Conservation (phyloP, 2,797 vertebrate species). For the Rhincodon typus region DNA sequence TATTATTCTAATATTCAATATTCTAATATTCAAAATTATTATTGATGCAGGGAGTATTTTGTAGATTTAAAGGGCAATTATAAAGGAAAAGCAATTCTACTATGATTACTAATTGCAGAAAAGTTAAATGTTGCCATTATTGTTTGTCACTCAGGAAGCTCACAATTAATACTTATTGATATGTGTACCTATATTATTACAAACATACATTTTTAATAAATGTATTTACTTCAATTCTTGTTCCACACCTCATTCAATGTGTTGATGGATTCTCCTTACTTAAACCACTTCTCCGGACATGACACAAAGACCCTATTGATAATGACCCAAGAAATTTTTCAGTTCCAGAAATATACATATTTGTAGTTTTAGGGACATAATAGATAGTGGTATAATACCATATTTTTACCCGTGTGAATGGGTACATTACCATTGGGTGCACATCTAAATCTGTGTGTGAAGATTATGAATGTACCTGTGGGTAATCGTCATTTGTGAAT, state of each 20-base stretch:
- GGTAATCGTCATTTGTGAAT: background rate
- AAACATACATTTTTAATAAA: background rate
- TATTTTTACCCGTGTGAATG: background rate
- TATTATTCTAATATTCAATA: background rate
- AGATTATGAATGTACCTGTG: background rate
- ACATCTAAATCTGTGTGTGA: background rate
- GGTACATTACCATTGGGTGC: background rate
- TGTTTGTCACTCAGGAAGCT: background rate
- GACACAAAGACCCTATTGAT: conserved; percentile 49
- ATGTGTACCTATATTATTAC: background rate
- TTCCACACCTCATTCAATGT: conserved; percentile 45
- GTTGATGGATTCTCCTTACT: conserved; percentile 52
- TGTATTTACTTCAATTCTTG: background rate
- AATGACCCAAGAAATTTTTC: background rate
- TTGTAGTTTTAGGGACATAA: background rate
- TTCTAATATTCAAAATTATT: background rate
- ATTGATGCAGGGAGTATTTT: background rate
- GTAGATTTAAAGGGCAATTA: background rate
- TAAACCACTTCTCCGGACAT: conserved; percentile 53
- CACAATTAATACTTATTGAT: conserved; percentile 10
- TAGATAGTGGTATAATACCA: background rate
- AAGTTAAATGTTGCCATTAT: background rate
- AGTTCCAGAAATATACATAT: background rate
- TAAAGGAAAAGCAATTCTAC: background rate
- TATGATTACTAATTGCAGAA: background rate